Evolutionary conservation across 2,888 invertebrate genomes (phyloP), one percentile per base, ranked within the genome.

Genomic region (Tethea ocularis): DNA sequence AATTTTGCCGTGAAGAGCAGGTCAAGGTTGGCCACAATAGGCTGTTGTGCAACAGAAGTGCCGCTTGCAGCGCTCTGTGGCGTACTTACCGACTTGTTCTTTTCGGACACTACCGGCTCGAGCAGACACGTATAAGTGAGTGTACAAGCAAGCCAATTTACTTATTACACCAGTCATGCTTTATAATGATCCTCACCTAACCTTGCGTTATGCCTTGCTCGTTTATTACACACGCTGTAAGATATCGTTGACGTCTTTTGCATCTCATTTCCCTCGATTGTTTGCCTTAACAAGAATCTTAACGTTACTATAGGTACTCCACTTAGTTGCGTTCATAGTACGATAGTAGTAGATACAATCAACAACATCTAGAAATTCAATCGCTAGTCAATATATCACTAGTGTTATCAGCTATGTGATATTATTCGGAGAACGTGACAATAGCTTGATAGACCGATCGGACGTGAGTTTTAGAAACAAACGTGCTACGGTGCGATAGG

Each of bases 11-110:
- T 84, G 84, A 85, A 83, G 88, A 85, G 81, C 83, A 83, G 88
- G 89, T 91, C 90, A 91, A 89, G 90, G 91, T 77, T 87, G 81
- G 64, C 69, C 72, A 80, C 87, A 83, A 83, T 82, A 80, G 77
- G 71, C 71, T 64, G 80, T 90, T 90, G 83, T 86, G 89, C 82
- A 91, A 90, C 77, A 75, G 77, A 71, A 74, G 75, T 73, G 62
- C 69, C 68, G 73, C 68, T 66, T 75, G 75, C 75, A 74, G 71
- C 69, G 70, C 71, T 66, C 63, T 59, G 63, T 62, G 72, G 66
- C 65, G 74, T 74, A 71, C 65, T 74, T 74, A 71, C 74, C 76
- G 76, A 79, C 77, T 78, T 63, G 74, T 68, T 72, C 63, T 67
- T 71, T 70, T 70, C 68, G 66, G 69, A 58, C 61, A 59, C 69